Percentiles rank a stretch among this genome's conserved stretches.
phyloP scores from a whole-genome alignment of 2,888 invertebrate species.

The Theretra japonica region DNA sequence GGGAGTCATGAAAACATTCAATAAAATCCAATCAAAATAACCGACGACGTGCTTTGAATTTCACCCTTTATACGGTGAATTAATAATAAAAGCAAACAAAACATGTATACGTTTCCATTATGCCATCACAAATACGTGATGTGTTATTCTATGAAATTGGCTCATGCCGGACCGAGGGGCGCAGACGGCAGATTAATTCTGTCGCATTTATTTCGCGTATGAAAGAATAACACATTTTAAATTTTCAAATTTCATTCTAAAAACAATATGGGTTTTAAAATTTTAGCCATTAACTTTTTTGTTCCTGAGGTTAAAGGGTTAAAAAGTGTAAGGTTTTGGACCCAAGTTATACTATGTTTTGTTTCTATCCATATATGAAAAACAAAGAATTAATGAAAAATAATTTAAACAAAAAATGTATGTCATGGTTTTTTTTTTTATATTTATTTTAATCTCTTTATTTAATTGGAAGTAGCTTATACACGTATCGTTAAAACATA shows the following conservation, averaged over 20 bases:
- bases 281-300: neutral
- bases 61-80: slow-evolving; percentile 65
- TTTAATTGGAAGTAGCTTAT: too few species aligned
- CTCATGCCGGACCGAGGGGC: slow-evolving; percentile 56
- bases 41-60: slow-evolving; percentile 57
- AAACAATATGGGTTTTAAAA: slow-evolving; percentile 4
- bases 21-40: slow-evolving; percentile 73
- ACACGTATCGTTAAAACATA: too few species aligned
- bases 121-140: slow-evolving; percentile 60
- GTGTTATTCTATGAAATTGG: slow-evolving; percentile 78
- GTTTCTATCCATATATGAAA: too few species aligned
- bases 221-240: slow-evolving; percentile 28
- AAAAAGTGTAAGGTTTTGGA: too few species aligned
- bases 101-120: slow-evolving; percentile 62
- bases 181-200: slow-evolving; percentile 71
- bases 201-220: slow-evolving; percentile 37
- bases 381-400: too few species aligned
- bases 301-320: too few species aligned
- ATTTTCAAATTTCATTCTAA: slow-evolving; percentile 11
- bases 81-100: slow-evolving; percentile 70
- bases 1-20: slow-evolving; percentile 54
- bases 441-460: too few species aligned
- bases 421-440: too few species aligned
- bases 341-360: too few species aligned
- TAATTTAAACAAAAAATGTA: too few species aligned